Evolutionary conservation across 2,888 invertebrate species (phyloP), one percentile per base, ranked within the genome.

Genomic region (Emmelina monodactyla): DNA sequence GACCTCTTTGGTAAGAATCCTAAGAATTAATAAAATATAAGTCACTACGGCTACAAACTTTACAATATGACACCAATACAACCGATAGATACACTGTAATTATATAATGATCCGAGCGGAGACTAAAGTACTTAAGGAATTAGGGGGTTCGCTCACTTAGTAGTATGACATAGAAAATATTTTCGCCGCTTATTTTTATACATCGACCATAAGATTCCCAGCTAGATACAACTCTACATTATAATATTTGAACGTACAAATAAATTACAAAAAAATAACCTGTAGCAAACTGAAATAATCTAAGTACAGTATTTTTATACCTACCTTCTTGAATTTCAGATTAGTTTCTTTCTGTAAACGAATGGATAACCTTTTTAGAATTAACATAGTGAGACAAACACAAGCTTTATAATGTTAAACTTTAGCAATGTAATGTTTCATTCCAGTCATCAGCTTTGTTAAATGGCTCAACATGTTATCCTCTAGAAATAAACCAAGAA

Each of bases 161-260:
- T 42, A 50, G 43, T 38, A 42, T 33, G 47, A 42, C 44, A 46
- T 40, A 33, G 46, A 22, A 31, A 16, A 16, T 35, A n/a, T 14
- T 19, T 16, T 34, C 9, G 31, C 15, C 28, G 16, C 2, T 38
- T 33, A 14, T 15, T 16, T 19, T 30, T 22, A 31, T 33, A 34
- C 51, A 61, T 57, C 61, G 58, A 59, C 49, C 54, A 50, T 61
- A 58, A 52, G 45, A 13, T 45, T 62, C 65, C 51, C 44, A 46
- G 47, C 43, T 64, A 63, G 58, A 54, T 56, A 51, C 62, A 62
- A 57, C 55, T 43, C 46, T 44, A 57, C 9, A 25, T 25, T 25
- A 55, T 60, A 67, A 62, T 58, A 59, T n/a, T 66, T 63, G 60
- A 70, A 72, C 70, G 78, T 78, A 78, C 78, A 78, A 78, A 76